A percentile compares a stretch with the other conserved stretches of the same genome.
Conservation (phyloP, 2,888 invertebrate genomes). For the Liopterus haemorrhoidalis region DNA sequence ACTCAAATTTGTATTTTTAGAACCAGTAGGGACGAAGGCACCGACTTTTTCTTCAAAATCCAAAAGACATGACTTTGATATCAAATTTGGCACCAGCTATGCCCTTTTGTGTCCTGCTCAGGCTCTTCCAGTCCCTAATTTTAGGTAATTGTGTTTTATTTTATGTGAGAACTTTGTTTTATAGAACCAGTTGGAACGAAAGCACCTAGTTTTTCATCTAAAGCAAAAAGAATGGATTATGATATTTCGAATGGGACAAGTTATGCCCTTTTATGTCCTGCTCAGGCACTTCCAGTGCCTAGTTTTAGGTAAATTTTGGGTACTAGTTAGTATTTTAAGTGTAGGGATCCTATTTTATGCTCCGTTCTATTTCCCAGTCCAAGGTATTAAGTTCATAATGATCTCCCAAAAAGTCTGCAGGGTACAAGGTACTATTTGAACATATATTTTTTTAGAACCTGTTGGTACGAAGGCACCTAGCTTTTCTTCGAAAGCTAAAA, state of each 20-base stretch:
- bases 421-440: not conserved
- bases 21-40: slow-evolving; percentile 60
- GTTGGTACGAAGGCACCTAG: slow-evolving; percentile 71
- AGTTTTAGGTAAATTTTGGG: slow-evolving; percentile 58
- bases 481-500: slow-evolving; percentile 43
- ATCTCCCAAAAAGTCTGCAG: too few species aligned
- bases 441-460: slow-evolving; percentile 53
- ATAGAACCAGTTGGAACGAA: slow-evolving; percentile 73
- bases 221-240: slow-evolving; percentile 46
- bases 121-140: slow-evolving; percentile 63
- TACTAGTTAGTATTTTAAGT: not conserved
- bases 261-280: slow-evolving; percentile 57
- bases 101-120: slow-evolving; percentile 64
- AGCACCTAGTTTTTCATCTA: slow-evolving; percentile 54
- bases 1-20: slow-evolving; percentile 37
- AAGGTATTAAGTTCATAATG: too few species aligned
- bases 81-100: slow-evolving; percentile 45
- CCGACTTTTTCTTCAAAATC: slow-evolving; percentile 62
- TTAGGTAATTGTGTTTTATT: slow-evolving; percentile 49
- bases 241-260: slow-evolving; percentile 41
- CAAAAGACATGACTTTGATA: slow-evolving; percentile 52
- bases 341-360: not conserved
- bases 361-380: not conserved
- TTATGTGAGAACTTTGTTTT: slow-evolving; percentile 47
- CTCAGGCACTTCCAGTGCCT: slow-evolving; percentile 66